Evolutionary conservation across 2,113 vertebrate species (phyloP), one percentile per base, ranked within the genome.

Genomic region (Climacteris rufus): DNA sequence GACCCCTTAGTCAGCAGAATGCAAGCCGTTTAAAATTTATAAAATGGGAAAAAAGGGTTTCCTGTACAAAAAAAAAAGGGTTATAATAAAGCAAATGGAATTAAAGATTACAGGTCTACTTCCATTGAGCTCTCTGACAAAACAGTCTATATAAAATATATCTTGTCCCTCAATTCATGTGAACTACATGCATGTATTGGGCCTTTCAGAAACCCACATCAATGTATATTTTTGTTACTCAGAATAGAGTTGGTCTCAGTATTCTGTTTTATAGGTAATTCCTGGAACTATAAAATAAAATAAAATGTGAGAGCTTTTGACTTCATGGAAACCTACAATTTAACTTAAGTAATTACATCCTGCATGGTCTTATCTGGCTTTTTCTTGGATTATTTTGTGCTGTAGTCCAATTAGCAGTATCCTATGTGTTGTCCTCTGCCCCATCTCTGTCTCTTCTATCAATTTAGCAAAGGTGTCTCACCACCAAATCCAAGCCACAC

Each of bases 111-210:
- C 42, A 83, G 52, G 57, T 25, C 14, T 86, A 15, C 12, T 30
- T 45, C 23, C 66, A 24, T 1, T 60, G 31, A 83, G 2, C 1
- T 65, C 4, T 24, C 5, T 63, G 49, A 37, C 3, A 40, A 83
- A 83, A 87, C 44, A 47, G 53, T 57, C 15, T 75, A 0, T 27
- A 19, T 18, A 33, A 57, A 70, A 49, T 6, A 31, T 18, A 13
- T 11, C 5, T 22, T 54, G 4, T 35, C 15, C 42, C 84, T 63
- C 10, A 49, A 12, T 47, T 61, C 4, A 30, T 27, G 5, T 66
- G 39, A 50, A n/a, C 4, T 77, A 8, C 22, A 13, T 42, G 27
- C 8, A 66, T 0, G 0, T 14, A 30, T 18, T 53, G 5, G 25
- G 9, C 7, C 22, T 54, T 87, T 74, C 28, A 69, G 59, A 60